phyloP scores from a whole-genome alignment of 2,888 invertebrate genomes.

The Cryptosula pallasiana region DNA sequence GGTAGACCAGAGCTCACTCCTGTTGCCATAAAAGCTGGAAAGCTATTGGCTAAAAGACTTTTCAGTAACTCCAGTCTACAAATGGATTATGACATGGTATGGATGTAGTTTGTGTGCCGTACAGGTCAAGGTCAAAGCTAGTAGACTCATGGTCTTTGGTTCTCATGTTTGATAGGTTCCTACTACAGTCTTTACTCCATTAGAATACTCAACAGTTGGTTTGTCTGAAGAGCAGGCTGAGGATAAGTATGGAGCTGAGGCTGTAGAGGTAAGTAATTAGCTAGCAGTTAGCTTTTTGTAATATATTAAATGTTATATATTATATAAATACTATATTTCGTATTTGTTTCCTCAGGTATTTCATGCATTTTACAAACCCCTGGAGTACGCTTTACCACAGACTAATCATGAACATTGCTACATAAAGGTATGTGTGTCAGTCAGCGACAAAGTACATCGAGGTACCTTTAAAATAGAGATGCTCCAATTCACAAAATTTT shows the following conservation, averaged over 20 bases:
- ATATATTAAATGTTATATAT: too few species aligned
- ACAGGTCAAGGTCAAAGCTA: too few species aligned
- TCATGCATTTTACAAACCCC: slow-evolving; percentile 42
- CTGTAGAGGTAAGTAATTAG: slow-evolving; percentile 40
- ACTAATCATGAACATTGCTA: slow-evolving; percentile 37
- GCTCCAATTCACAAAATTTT: too few species aligned
- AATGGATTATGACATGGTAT: slow-evolving; percentile 46
- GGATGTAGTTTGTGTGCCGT: too few species aligned
- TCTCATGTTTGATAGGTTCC: slow-evolving; percentile 31
- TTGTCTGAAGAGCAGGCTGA: slow-evolving; percentile 42
- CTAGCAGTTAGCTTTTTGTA: too few species aligned
- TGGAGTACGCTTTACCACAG: slow-evolving; percentile 38
- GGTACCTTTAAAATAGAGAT: too few species aligned
- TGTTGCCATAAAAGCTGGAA: slow-evolving; percentile 45
- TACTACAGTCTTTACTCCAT: slow-evolving; percentile 48
- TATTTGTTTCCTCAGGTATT: slow-evolving; percentile 39
- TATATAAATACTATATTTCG: too few species aligned
- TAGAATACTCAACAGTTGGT: slow-evolving; percentile 44
- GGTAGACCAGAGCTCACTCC: slow-evolving; percentile 43
- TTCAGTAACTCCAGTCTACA: slow-evolving; percentile 34
- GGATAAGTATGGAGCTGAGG: slow-evolving; percentile 33
- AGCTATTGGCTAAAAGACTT: slow-evolving; percentile 40
- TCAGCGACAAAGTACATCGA: too few species aligned
- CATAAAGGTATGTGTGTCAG: slow-evolving; percentile 37
- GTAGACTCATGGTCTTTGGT: too few species aligned